Conservation (phyloP, 2,888 invertebrate genomes). For the Cryptus viduatorius region DNA sequence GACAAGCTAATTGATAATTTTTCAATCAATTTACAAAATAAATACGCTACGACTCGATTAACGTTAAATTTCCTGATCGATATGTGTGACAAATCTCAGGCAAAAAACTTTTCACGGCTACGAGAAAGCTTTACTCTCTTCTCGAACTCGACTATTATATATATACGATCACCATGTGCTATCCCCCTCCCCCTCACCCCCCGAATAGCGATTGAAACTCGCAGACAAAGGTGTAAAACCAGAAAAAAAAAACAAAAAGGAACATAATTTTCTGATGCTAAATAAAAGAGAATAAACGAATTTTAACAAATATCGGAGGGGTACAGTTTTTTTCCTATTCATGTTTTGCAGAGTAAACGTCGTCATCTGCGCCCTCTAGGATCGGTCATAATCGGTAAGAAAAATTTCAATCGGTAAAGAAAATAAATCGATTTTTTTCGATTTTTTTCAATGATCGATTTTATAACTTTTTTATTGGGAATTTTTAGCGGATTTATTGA, state of each 20-base stretch:
- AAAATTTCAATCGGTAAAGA: too few relatives aligned
- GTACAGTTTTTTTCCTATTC: neutral
- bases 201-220: constrained; percentile 8
- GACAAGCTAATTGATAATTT: constrained; percentile 25
- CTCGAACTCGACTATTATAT: constrained; percentile 17
- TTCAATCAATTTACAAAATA: constrained; percentile 16
- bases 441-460: too few relatives aligned
- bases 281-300: constrained; percentile 38
- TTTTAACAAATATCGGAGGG: constrained; percentile 19
- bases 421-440: too few relatives aligned
- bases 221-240: constrained; percentile 12
- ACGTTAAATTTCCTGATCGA: constrained; percentile 15
- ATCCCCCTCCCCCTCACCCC: neutral
- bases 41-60: constrained; percentile 6
- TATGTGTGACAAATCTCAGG: constrained; percentile 24
- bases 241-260: neutral
- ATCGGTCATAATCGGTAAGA: too few relatives aligned
- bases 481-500: too few relatives aligned
- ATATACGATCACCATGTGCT: constrained; percentile 36
- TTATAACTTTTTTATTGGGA: too few relatives aligned
- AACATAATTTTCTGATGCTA: constrained; percentile 35
- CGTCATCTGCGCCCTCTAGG: too few relatives aligned
- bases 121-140: constrained; percentile 1
- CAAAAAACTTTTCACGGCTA: constrained; percentile 18
- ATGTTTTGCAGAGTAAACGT: neutral